phyloP scores from a whole-genome alignment of 2,888 invertebrate genomes.

The Bibio marci region DNA sequence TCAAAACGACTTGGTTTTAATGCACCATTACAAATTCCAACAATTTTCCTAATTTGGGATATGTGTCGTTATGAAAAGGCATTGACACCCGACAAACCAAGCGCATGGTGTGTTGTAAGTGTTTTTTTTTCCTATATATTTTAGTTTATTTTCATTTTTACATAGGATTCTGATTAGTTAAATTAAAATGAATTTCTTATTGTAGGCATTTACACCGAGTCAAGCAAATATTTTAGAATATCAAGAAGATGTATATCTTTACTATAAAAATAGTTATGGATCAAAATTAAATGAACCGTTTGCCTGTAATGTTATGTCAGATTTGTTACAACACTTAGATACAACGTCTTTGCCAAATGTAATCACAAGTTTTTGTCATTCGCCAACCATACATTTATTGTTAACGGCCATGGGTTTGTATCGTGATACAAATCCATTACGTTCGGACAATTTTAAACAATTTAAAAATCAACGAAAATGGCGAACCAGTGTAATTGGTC shows the following conservation, averaged over 20 bases:
- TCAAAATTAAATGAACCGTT: constrained; percentile 42
- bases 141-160: neutral
- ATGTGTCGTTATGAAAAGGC: constrained; percentile 70
- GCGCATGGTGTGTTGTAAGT: constrained; percentile 61
- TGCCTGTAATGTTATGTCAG: constrained; percentile 55
- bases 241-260: constrained; percentile 56
- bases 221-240: constrained; percentile 62
- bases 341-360: constrained; percentile 38
- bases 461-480: constrained; percentile 42
- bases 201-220: constrained; percentile 46
- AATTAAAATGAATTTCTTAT: no score
- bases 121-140: neutral
- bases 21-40: constrained; percentile 27
- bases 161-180: no score
- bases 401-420: constrained; percentile 44
- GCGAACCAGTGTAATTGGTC: constrained; percentile 47
- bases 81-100: constrained; percentile 45
- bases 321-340: constrained; percentile 53
- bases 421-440: constrained; percentile 39
- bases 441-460: constrained; percentile 44
- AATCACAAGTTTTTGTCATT: constrained; percentile 48
- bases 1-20: constrained; percentile 33
- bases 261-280: constrained; percentile 60
- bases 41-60: constrained; percentile 51
- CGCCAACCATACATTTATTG: constrained; percentile 39